Percentiles rank a stretch among this genome's conserved stretches.
Evolutionary conservation across 2,888 invertebrate species (phyloP).

Genomic region (Ellobium chinense): DNA sequence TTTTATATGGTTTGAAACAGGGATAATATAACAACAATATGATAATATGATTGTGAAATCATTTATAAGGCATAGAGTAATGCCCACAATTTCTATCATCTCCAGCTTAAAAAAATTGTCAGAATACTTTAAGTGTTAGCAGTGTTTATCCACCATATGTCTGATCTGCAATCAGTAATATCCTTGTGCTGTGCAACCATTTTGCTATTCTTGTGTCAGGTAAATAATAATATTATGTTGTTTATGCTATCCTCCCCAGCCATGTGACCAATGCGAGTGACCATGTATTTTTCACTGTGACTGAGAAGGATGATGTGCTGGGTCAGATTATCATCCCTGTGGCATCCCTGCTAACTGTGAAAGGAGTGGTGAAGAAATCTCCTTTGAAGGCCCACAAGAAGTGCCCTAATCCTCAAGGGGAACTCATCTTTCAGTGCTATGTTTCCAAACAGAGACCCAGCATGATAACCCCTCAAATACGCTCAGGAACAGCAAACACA

Average conservation of each 20-base stretch:
- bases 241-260: conserved; percentile 63
- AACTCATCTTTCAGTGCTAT: conserved; percentile 73
- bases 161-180: too few species aligned
- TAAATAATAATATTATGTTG: too few species aligned
- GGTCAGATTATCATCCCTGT: conserved; percentile 72
- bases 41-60: too few species aligned
- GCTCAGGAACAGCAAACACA: conserved; percentile 25
- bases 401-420: conserved; percentile 73
- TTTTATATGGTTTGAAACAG: too few species aligned
- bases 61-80: too few species aligned
- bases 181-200: too few species aligned
- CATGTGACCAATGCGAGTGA: conserved; percentile 63
- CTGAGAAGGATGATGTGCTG: conserved; percentile 74
- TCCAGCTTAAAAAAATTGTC: too few species aligned
- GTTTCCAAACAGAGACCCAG: conserved; percentile 66
- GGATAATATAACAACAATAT: too few species aligned
- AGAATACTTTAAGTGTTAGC: too few species aligned
- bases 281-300: conserved; percentile 72
- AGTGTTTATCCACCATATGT: too few species aligned
- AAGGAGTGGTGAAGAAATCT: conserved; percentile 60
- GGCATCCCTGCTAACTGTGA: conserved; percentile 60
- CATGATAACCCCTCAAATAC: conserved; percentile 40
- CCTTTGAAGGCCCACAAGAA: conserved; percentile 75
- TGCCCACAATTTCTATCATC: too few species aligned
- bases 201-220: too few species aligned